Evolutionary conservation across 2,888 invertebrate genomes (phyloP).

Genomic region (Ornithoptera alexandrae): DNA sequence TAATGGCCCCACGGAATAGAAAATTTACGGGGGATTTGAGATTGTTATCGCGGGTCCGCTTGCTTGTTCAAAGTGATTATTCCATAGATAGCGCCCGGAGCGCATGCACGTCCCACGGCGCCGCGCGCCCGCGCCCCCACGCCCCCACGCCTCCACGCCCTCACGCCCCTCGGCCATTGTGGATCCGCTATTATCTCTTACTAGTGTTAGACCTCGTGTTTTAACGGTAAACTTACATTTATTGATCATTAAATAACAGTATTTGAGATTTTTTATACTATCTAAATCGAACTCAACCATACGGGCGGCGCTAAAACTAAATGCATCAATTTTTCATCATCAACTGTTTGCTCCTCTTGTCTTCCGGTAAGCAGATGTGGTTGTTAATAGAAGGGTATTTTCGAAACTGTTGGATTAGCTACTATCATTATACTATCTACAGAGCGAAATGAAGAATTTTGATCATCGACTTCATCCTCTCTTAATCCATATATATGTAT

Average conservation of each 20-base stretch:
- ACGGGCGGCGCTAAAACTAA: too few species aligned
- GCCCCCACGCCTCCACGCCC: too few species aligned
- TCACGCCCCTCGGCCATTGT: slow-evolving; percentile 4
- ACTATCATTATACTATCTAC: too few species aligned
- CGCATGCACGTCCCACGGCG: slow-evolving; percentile 68
- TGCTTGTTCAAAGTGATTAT: slow-evolving; percentile 79
- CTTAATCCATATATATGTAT: too few species aligned
- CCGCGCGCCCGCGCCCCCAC: slow-evolving; percentile 35
- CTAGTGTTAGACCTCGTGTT: slow-evolving; percentile 17
- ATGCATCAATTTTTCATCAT: too few species aligned
- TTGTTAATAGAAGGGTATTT: too few species aligned
- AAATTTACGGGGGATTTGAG: slow-evolving; percentile 77
- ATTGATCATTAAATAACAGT: slow-evolving; percentile 11
- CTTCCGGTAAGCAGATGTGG: too few species aligned
- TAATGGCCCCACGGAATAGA: slow-evolving; percentile 68
- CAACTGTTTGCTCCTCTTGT: too few species aligned
- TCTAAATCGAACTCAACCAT: too few species aligned
- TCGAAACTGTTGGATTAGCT: too few species aligned
- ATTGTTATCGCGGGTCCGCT: slow-evolving; percentile 72
- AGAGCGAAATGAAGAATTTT: too few species aligned
- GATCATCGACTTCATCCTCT: too few species aligned
- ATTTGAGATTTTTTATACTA: background rate
- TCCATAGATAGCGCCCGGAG: slow-evolving; percentile 66
- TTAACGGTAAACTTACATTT: slow-evolving; percentile 20
- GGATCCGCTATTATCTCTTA: slow-evolving; percentile 21